phyloP scores from a whole-genome alignment of 2,113 vertebrate genomes.

The Poeciliopsis prolifica region DNA sequence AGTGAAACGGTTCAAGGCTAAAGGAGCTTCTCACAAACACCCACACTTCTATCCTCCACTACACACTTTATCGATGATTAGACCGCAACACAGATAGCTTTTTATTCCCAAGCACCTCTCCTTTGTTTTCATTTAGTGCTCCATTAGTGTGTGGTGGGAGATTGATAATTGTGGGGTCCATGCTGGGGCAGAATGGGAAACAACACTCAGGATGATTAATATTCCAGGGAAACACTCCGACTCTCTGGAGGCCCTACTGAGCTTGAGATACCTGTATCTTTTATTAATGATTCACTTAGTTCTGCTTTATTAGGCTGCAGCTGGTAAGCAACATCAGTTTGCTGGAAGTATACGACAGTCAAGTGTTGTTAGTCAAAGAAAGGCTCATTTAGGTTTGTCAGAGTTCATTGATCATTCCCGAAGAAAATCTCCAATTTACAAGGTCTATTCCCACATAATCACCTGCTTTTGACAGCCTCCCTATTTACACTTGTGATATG shows the following conservation, averaged over 20 bases:
- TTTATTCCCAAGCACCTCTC: slow-evolving; percentile 45
- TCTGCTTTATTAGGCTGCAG: slow-evolving; percentile 68
- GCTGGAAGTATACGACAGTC: slow-evolving; percentile 7
- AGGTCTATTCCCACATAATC: slow-evolving; percentile 27
- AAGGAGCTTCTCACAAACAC: slow-evolving; percentile 12
- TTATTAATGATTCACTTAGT: slow-evolving; percentile 79
- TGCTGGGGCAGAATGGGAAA: slow-evolving; percentile 15
- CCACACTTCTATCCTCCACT: slow-evolving; percentile 11
- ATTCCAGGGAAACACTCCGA: slow-evolving; percentile 42
- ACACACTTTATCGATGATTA: slow-evolving; percentile 59
- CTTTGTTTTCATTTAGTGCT: slow-evolving; percentile 75
- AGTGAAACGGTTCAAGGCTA: slow-evolving; percentile 27
- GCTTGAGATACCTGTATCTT: slow-evolving; percentile 66
- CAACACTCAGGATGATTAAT: slow-evolving; percentile 50
- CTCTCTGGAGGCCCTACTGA: slow-evolving; percentile 36
- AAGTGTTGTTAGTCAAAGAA: slow-evolving; percentile 15
- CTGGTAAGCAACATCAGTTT: slow-evolving; percentile 23
- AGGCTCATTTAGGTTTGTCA: slow-evolving; percentile 36
- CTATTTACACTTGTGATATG: slow-evolving; percentile 6
- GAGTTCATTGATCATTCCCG: slow-evolving; percentile 36
- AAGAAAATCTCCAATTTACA: slow-evolving; percentile 31
- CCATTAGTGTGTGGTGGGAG: slow-evolving; percentile 50
- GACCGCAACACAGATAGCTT: slow-evolving; percentile 42
- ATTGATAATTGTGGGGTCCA: slow-evolving; percentile 56
- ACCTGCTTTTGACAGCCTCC: neutral